A percentile compares a stretch with the other conserved stretches of the same genome.
Evolutionary conservation across 2,113 vertebrate genomes (phyloP).

Genomic region (Canis aureus): DNA sequence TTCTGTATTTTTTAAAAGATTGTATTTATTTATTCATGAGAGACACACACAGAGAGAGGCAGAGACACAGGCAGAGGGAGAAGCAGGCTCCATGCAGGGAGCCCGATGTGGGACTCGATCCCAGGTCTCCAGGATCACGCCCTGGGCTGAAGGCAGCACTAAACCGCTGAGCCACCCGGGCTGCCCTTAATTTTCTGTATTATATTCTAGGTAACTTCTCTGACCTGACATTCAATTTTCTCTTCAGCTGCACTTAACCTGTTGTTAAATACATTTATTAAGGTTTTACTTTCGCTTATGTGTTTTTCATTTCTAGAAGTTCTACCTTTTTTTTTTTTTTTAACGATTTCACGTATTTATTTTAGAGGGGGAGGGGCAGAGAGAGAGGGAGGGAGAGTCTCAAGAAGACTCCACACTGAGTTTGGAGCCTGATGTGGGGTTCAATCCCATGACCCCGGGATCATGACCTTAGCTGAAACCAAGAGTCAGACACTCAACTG

Average conservation of each 20-base stretch:
- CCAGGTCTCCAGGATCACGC: too few species aligned
- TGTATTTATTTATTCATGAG: too few species aligned
- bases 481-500: not conserved
- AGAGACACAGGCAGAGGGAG: too few species aligned
- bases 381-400: not conserved
- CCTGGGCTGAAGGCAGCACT: too few species aligned
- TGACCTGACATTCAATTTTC: not conserved
- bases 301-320: not conserved
- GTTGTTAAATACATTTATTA: not conserved
- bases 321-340: not conserved
- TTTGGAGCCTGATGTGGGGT: not conserved
- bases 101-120: too few species aligned
- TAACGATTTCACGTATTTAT: not conserved
- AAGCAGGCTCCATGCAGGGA: too few species aligned
- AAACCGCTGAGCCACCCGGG: too few species aligned
- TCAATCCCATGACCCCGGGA: not conserved
- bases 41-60: too few species aligned
- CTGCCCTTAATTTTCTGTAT: not conserved
- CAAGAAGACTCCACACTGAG: not conserved
- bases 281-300: not conserved
- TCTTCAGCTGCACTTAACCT: not conserved
- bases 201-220: not conserved
- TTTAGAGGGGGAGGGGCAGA: not conserved
- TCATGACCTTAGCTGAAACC: not conserved
- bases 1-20: too few species aligned